Percentiles rank a stretch among this genome's conserved stretches.
phyloP scores from a whole-genome alignment of 30 jellyfish, hydroid and myxozoan genomes.

The Catostylus mosaicus region DNA sequence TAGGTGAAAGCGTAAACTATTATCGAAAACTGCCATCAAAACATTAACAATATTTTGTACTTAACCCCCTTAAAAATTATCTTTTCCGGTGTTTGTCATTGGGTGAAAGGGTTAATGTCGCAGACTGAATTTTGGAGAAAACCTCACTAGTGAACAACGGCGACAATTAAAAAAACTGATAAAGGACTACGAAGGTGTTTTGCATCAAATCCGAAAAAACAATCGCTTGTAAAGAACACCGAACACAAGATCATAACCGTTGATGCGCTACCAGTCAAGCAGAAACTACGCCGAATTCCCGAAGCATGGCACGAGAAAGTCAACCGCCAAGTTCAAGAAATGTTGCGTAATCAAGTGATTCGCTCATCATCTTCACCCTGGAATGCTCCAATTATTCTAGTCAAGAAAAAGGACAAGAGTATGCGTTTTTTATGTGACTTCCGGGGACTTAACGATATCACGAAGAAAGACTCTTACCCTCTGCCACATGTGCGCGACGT shows the following conservation, averaged over 20 bases:
- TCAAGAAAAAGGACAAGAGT: constrained; percentile 38
- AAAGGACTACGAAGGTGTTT: too few species aligned
- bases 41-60: too few species aligned
- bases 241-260: constrained; percentile 40
- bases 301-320: constrained; percentile 46
- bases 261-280: constrained; percentile 42
- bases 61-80: too few species aligned
- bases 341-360: constrained; percentile 35
- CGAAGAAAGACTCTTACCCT: constrained; percentile 56
- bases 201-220: constrained; percentile 1
- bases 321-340: constrained; percentile 18
- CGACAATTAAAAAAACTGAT: too few species aligned
- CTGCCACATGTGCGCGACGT: constrained; percentile 64
- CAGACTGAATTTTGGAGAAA: too few species aligned
- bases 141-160: too few species aligned
- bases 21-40: too few species aligned
- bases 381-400: constrained; percentile 46
- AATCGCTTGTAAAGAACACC: neutral
- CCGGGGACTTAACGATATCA: constrained; percentile 31
- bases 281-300: constrained; percentile 46
- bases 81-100: too few species aligned
- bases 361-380: too few species aligned
- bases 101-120: too few species aligned
- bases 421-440: constrained; percentile 43
- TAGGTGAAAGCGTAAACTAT: too few species aligned